Base-by-base conservation (phyloP, 2,888 invertebrate genomes). In the Isoperla grammatica region DNA sequence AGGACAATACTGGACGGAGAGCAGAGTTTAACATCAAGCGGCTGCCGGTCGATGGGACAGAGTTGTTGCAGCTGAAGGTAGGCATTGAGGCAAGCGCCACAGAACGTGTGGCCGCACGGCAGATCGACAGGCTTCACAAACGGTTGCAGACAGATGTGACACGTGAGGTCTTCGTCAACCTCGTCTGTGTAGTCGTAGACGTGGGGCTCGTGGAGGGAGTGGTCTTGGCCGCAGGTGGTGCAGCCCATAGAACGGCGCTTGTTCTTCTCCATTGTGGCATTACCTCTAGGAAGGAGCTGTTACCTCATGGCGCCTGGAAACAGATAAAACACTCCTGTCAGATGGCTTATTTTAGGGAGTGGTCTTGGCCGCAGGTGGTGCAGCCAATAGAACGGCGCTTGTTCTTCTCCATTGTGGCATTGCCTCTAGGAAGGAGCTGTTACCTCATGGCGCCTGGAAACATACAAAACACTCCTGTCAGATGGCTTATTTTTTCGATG, bases 71-170 rank as follows among this genome's bases (percentile, higher is more conserved):
- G 68, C 66, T 77, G 77, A 2, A 66, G 61, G 49, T 63, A 65
- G 53, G 40, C 61, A 40, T 20, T 54, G 22, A 76, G 68, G 64
- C 76, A 76, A 22, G 70, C 67, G 8, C 73, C 67, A 67, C 78
- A 78, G 69, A 77, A 78, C 29, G 72, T 71, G 65, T 78, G 78
- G 40, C 77, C 77, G 68, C 77, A 78, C n/a, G 75, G 73, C 1
- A 77, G 75, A 69, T 76, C 76, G 54, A 75, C 65, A 2, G 76
- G 76, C 54, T 71, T 71, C 57, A 76, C 76, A 61, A 76, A 68
- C 0, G 76, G 76, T 68, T 76, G 75, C 19, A 75, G 70, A 66
- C 76, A 76, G 60, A 76, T 73, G 65, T 75, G 74, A 63, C 76
- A 76, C 65, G 71, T 73, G 45, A 76, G 68, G 58, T 76, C 76